These are phyloP conservation scores for Passerina amoena DNA, from an alignment of 2,113 vertebrate genomes.

Conservation along the genomic window DNA sequence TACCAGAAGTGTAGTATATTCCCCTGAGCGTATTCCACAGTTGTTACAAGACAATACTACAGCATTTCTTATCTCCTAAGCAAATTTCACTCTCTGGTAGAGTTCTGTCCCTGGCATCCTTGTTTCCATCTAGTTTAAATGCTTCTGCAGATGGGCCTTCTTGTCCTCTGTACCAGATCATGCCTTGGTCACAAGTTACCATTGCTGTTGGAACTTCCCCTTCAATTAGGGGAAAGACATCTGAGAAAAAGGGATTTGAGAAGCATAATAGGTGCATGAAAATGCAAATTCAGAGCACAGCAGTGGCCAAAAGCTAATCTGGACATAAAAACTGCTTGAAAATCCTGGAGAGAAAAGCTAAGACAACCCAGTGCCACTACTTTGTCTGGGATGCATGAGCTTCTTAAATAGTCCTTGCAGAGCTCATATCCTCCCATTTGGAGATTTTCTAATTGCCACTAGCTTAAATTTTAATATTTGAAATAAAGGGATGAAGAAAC, in stretches of 20 bases:
- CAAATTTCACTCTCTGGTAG: background rate
- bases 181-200: background rate
- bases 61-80: background rate
- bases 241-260: background rate
- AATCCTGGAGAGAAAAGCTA: background rate
- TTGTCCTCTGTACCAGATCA: background rate
- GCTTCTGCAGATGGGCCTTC: background rate
- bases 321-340: background rate
- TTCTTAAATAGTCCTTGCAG: background rate
- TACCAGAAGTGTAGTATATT: background rate
- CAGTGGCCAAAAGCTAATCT: background rate
- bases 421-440: background rate
- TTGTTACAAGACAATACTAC: background rate
- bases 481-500: background rate
- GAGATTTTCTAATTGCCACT: background rate
- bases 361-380: background rate
- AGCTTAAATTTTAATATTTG: background rate
- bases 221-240: background rate
- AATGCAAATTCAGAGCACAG: background rate
- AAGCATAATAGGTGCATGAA: background rate
- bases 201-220: background rate
- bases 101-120: background rate
- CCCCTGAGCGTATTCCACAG: background rate
- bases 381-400: background rate
- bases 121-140: background rate